Percentiles rank a stretch among this genome's conserved stretches.
phyloP scores from a whole-genome alignment of 2,888 invertebrate genomes.

The Perizoma affinitatum region DNA sequence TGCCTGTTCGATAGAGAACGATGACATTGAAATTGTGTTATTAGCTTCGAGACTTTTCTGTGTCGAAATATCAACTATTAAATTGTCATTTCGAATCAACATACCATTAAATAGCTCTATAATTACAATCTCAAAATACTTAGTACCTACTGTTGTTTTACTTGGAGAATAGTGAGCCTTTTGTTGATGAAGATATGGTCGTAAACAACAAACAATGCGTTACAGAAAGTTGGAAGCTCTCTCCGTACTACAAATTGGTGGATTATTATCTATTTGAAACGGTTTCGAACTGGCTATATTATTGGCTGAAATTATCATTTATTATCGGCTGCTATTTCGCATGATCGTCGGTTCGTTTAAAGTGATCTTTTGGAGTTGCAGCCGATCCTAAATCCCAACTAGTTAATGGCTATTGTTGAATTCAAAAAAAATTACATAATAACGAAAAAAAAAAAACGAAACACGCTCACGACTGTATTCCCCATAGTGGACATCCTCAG shows the following conservation, averaged over 20 bases:
- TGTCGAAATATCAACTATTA: conserved; percentile 19
- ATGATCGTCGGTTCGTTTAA: no score
- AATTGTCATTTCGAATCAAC: conserved; percentile 23
- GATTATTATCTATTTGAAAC: conserved; percentile 54
- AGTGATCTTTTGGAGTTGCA: no score
- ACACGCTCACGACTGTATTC: no score
- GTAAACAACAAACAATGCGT: conserved; percentile 29
- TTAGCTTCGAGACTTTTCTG: conserved; percentile 11
- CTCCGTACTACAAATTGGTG: conserved; percentile 54
- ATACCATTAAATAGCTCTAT: conserved; percentile 26
- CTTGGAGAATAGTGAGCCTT: conserved; percentile 10
- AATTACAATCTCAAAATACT: conserved; percentile 21
- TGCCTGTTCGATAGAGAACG: neutral
- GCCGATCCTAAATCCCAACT: no score
- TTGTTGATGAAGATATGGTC: neutral
- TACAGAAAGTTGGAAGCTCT: conserved; percentile 46
- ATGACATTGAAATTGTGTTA: no score
- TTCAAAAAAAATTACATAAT: no score
- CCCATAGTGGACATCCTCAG: no score
- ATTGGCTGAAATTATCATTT: conserved; percentile 31
- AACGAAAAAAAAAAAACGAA: no score
- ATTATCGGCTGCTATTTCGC: neutral
- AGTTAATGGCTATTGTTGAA: no score
- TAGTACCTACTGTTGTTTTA: neutral
- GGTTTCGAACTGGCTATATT: conserved; percentile 40